A percentile compares a stretch with the other conserved stretches of the same genome.
These are phyloP conservation scores for Drosophila kepulauana DNA, from an alignment of 1,140 invertebrate genomes.

Conservation along the genomic window DNA sequence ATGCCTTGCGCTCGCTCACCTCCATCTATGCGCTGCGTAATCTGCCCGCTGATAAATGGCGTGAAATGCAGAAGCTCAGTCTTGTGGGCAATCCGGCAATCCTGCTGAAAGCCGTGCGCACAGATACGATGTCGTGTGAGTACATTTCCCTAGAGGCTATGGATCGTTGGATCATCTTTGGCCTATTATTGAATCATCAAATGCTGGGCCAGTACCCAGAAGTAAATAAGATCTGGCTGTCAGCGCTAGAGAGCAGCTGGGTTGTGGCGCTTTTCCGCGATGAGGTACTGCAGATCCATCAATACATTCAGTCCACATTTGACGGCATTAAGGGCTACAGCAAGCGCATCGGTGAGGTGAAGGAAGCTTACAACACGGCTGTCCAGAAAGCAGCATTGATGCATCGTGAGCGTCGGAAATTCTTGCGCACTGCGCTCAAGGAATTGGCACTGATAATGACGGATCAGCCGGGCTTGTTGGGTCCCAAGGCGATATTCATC, in stretches of 20 bases:
- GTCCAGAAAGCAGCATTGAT: constrained; percentile 95
- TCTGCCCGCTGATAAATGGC: constrained; percentile 96
- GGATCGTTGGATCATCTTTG: constrained; percentile 99
- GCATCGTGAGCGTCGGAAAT: constrained; percentile 98
- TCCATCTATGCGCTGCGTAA: constrained; percentile 95
- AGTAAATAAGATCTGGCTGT: constrained; percentile 95
- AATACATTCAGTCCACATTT: constrained; percentile 96
- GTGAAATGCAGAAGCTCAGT: constrained; percentile 96
- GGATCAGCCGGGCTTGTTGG: constrained; percentile 98
- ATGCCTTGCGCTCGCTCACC: constrained; percentile 94
- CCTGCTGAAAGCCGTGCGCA: constrained; percentile 96
- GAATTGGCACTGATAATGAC: constrained; percentile 97
- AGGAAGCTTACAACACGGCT: constrained; percentile 96
- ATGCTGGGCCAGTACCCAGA: constrained; percentile 91
- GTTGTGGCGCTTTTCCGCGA: constrained; percentile 97
- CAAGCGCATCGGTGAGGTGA: constrained; percentile 96
- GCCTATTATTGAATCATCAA: constrained; percentile 95
- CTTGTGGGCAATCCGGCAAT: constrained; percentile 96
- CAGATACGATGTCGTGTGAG: constrained; percentile 98
- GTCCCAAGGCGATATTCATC: constrained; percentile 98
- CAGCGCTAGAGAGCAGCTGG: constrained; percentile 96
- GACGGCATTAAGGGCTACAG: constrained; percentile 98
- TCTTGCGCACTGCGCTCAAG: constrained; percentile 96
- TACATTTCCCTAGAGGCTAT: constrained; percentile 97
- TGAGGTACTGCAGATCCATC: constrained; percentile 98